Evolutionary conservation across 2,888 invertebrate genomes (phyloP), one percentile per base, ranked within the genome.

Genomic region (Aromia moschata): DNA sequence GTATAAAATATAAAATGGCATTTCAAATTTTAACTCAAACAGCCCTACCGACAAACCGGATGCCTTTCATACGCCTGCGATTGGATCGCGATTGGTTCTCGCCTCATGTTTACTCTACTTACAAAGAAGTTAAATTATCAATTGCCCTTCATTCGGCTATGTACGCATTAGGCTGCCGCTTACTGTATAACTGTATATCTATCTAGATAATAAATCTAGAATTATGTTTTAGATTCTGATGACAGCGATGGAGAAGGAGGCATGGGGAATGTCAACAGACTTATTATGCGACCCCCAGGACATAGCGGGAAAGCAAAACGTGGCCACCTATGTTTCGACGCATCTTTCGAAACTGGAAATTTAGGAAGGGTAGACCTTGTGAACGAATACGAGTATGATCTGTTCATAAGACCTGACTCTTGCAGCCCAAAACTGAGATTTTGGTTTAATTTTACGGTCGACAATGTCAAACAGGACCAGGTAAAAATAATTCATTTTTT

Each of bases 391-490:
- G 98, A 98, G 79, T 98, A 98, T 80, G 98, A 99, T 82, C 84
- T 99, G 47, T 98, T 92, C 81, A 89, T 99, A 54, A 85, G 98
- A 38, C 98, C 98, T 0, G 98, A 99, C 80, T 98, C 97, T 0
- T 96, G 97, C 80, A 93, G 95, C 78, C 96, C 97, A 0, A 86
- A 95, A 40, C 88, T 92, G 64, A 84, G 98, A 45, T 91, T 98
- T 70, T 98, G 98, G 98, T 98, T 97, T 81, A 96, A 98, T 82
- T 99, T 98, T 77, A 95, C 96, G 0, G 97, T 98, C 31, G 97
- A 97, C 79, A 98, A 98, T 79, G 94, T 94, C 0, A 91, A 90
- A 71, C 87, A 90, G 60, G 96, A 98, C 79, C 98, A 98, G 86
- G 92, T 91, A 77, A 30, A 20, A 31, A 25, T 2, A 45, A 1